These are phyloP conservation scores for Etheostoma perlongum DNA, from an alignment of 2,797 vertebrate species.

Conservation along the genomic window DNA sequence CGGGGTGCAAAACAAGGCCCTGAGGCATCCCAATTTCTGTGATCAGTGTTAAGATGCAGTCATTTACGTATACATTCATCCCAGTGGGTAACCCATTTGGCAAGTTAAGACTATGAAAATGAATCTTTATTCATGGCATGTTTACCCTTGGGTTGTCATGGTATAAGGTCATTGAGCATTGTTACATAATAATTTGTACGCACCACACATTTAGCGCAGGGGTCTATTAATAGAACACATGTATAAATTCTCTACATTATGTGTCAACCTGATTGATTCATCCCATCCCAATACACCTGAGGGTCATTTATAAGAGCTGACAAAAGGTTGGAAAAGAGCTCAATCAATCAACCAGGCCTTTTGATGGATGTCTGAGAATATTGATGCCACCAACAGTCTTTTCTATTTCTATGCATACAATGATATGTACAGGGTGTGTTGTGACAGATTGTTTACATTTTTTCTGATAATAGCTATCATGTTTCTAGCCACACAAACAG, in stretches of 20 bases:
- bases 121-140: constrained; percentile 70
- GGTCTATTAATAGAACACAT: constrained; percentile 61
- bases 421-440: constrained; percentile 8
- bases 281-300: constrained; percentile 62
- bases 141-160: constrained; percentile 56
- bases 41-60: constrained; percentile 43
- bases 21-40: constrained; percentile 36
- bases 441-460: constrained; percentile 26
- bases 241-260: constrained; percentile 58
- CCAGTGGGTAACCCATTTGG: constrained; percentile 39
- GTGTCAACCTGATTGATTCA: constrained; percentile 77
- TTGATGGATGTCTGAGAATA: constrained; percentile 69
- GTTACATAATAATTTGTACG: constrained; percentile 72
- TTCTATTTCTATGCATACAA: constrained; percentile 29
- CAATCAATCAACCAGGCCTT: constrained; percentile 54
- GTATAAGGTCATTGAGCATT: constrained; percentile 71
- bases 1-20: not conserved
- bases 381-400: constrained; percentile 40
- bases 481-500: not conserved
- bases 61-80: constrained; percentile 20
- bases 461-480: constrained; percentile 7
- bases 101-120: constrained; percentile 26
- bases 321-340: constrained; percentile 44
- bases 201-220: constrained; percentile 25
- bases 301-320: constrained; percentile 74